These are phyloP conservation scores for Dendropsophus ebraccatus DNA, from an alignment of 2,113 vertebrate genomes.

Conservation along the genomic window DNA sequence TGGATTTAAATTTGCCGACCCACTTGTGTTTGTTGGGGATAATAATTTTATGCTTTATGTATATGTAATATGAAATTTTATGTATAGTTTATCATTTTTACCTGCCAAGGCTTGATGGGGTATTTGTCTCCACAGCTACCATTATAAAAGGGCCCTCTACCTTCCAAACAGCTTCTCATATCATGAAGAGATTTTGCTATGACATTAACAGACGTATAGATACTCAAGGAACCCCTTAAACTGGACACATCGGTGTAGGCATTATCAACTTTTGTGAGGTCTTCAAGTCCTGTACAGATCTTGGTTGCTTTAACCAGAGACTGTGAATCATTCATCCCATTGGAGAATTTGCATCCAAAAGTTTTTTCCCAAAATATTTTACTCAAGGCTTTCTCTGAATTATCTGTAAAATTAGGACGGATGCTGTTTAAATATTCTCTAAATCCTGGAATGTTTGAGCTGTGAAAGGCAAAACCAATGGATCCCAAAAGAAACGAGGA, in stretches of 20 bases:
- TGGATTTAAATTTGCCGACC: no score
- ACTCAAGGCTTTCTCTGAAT: constrained; percentile 1
- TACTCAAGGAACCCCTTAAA: constrained; percentile 29
- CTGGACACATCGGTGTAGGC: constrained; percentile 27
- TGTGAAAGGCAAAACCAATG: constrained; percentile 41
- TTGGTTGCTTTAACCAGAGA: background rate
- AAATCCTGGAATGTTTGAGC: constrained; percentile 49
- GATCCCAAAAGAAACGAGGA: background rate
- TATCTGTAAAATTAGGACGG: constrained; percentile 13
- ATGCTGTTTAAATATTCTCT: constrained; percentile 27
- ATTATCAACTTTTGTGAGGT: background rate
- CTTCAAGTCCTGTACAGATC: constrained; percentile 21
- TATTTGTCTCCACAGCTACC: background rate
- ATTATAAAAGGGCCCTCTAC: background rate
- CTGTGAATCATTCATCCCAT: background rate
- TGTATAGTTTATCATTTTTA: background rate
- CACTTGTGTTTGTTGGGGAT: no score
- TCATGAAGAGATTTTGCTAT: constrained; percentile 69
- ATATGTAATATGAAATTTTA: no score
- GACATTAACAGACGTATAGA: constrained; percentile 61
- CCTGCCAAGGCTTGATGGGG: constrained; percentile 47
- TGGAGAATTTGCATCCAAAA: constrained; percentile 48
- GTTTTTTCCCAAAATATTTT: constrained; percentile 55
- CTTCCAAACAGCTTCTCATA: background rate
- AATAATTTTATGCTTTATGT: no score